A percentile compares a stretch with the other conserved stretches of the same genome.
Conservation (phyloP, 2,797 vertebrate genomes). For the Alfaro cultratus region DNA sequence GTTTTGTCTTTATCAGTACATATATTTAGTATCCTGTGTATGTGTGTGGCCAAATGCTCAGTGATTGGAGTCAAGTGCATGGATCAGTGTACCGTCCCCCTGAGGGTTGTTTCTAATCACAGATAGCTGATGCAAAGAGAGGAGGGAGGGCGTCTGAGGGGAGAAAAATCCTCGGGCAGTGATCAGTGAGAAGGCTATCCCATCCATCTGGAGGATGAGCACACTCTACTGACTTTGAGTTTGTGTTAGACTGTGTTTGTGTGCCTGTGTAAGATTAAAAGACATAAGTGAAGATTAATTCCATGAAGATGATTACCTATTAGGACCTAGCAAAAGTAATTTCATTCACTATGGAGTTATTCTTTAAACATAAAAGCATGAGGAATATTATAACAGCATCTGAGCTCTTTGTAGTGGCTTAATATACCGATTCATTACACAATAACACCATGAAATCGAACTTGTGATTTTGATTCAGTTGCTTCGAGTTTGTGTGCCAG, state of each 20-base stretch:
- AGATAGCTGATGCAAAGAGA: conserved; percentile 71
- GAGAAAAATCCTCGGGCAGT: conserved; percentile 57
- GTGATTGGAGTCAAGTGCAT: conserved; percentile 38
- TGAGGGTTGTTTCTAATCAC: conserved; percentile 73
- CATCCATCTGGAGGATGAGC: conserved; percentile 72
- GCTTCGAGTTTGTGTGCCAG: conserved; percentile 1
- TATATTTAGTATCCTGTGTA: conserved; percentile 7
- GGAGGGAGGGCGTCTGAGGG: conserved; percentile 16
- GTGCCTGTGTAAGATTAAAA: conserved; percentile 17
- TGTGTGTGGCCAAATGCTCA: conserved; percentile 20
- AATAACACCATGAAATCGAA: conserved; percentile 3
- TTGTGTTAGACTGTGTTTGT: conserved; percentile 15
- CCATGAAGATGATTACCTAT: background rate
- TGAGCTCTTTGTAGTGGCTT: background rate
- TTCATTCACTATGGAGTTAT: background rate
- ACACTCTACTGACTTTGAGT: conserved; percentile 44
- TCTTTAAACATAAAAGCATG: background rate
- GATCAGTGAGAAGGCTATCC: conserved; percentile 68
- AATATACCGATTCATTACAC: background rate
- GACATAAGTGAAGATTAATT: background rate
- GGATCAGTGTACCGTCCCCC: conserved; percentile 39
- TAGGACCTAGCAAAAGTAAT: background rate
- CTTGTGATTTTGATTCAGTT: conserved; percentile 19
- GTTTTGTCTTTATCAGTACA: conserved; percentile 14
- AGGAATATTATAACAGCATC: background rate